Conservation (phyloP, 2,797 vertebrate species). For the Streptopelia turtur region DNA sequence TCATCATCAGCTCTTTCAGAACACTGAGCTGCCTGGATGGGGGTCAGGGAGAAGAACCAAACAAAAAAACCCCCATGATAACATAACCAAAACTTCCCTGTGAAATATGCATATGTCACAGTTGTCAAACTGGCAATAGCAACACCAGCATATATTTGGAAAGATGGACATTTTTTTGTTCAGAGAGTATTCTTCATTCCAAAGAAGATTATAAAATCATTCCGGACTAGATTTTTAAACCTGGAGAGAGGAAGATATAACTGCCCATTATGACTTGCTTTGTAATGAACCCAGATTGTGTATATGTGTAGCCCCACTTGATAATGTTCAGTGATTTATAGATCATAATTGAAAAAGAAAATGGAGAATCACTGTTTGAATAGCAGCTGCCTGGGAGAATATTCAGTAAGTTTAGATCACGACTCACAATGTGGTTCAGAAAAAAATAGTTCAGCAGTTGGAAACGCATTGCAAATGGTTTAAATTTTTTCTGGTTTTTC, state of each 20-base stretch:
- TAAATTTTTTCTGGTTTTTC: conserved; percentile 22
- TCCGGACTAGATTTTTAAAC: not conserved
- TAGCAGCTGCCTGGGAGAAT: not conserved
- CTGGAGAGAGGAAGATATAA: not conserved
- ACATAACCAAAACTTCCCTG: not conserved
- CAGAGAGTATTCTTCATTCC: not conserved
- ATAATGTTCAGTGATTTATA: not conserved
- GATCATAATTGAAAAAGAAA: not conserved
- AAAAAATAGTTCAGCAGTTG: conserved; percentile 4
- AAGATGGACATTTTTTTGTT: not conserved
- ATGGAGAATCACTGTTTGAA: not conserved
- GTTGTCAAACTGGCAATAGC: not conserved
- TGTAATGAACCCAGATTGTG: not conserved
- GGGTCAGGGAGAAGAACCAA: not conserved
- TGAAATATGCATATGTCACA: not conserved
- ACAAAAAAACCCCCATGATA: not conserved
- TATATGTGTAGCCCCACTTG: not conserved
- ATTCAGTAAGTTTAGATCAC: conserved; percentile 10
- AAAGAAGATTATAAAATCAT: not conserved
- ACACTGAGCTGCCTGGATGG: not conserved
- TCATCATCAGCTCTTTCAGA: not conserved
- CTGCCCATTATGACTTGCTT: not conserved
- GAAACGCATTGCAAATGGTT: not conserved
- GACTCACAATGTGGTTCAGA: conserved; percentile 3
- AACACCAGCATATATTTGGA: not conserved